Evolutionary conservation across 2,888 invertebrate genomes (phyloP), one percentile per base, ranked within the genome.

Genomic region (Nysson spinosus): DNA sequence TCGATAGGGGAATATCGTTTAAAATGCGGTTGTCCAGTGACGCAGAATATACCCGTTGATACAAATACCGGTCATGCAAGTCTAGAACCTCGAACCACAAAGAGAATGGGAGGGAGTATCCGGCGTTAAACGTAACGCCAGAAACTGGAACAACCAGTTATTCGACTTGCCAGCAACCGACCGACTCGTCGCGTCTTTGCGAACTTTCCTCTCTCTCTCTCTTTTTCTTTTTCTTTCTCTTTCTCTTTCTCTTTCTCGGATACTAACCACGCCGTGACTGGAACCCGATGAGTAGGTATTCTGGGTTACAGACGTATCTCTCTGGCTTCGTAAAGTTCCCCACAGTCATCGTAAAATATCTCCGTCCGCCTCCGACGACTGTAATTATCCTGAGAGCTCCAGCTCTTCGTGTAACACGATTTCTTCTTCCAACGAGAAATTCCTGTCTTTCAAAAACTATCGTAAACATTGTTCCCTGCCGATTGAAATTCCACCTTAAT

Each of bases 111-210:
- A 30, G 60, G 52, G 26, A 42, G 42, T 50, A 62, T 64, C 56
- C 68, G 60, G 68, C 56, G 63, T 68, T 40, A 63, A 70, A 75
- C 70, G 67, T 72, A 75, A 75, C 69, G 72, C 62, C 72, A 77
- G 72, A 77, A 76, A 75, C 73, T 73, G 78, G 69, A 78, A 71
- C 78, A 67, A 78, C 75, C 73, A 77, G 76, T 75, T 78, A 73
- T 72, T 64, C 71, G 63, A 69, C 64, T 68, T 40, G 49, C 49
- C 30, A 34, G 26, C 35, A 24, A 20, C 17, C 40, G 43, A 35
- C 34, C 61, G 55, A 46, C 60, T 52, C 57, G 57, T 32, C 56
- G 47, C 61, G 60, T 69, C 68, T 65, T 51, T 37, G 64, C 70
- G 43, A 63, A 66, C 63, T 67, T 72, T 58, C 40, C 58, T 61